phyloP scores from a whole-genome alignment of 2,888 invertebrate genomes.

The Drosophila siamana region DNA sequence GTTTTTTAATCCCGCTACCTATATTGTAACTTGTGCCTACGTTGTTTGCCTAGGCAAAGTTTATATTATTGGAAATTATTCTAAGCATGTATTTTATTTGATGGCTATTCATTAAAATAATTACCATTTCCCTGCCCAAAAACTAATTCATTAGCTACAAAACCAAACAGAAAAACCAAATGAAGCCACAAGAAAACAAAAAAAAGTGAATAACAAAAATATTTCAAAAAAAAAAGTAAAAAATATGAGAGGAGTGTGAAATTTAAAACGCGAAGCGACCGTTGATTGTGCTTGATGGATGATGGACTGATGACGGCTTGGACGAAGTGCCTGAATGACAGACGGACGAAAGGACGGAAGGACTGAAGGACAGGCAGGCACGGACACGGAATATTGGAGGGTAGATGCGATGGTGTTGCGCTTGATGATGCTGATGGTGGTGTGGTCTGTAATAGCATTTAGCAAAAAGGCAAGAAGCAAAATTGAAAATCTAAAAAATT shows the following conservation, averaged over 20 bases:
- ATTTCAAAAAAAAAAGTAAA: conserved; percentile 15
- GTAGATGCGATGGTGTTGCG: conserved; percentile 3
- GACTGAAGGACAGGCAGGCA: conserved; percentile 25
- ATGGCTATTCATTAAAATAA: conserved; percentile 52
- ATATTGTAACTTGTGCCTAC: too few species aligned
- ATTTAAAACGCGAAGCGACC: conserved; percentile 53
- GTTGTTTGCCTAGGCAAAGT: too few species aligned
- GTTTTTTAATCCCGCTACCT: too few species aligned
- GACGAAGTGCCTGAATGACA: conserved; percentile 21
- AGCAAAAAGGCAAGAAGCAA: conserved; percentile 56
- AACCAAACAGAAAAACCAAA: conserved; percentile 1
- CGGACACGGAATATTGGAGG: conserved; percentile 15
- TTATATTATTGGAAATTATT: background rate
- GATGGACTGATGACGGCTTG: conserved; percentile 37
- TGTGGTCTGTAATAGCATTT: conserved; percentile 60
- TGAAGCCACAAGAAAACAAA: background rate
- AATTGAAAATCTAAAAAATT: conserved; percentile 63
- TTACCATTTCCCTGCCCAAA: conserved; percentile 12
- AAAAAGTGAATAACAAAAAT: conserved; percentile 2
- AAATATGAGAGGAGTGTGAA: conserved; percentile 53
- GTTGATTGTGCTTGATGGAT: conserved; percentile 73
- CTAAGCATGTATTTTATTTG: conserved; percentile 5
- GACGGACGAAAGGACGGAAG: conserved; percentile 29
- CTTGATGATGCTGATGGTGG: conserved; percentile 19
- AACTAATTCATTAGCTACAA: conserved; percentile 57